Evolutionary conservation across 2,797 vertebrate genomes (phyloP), one percentile per base, ranked within the genome.

Genomic region (Dicrostonyx torquatus): DNA sequence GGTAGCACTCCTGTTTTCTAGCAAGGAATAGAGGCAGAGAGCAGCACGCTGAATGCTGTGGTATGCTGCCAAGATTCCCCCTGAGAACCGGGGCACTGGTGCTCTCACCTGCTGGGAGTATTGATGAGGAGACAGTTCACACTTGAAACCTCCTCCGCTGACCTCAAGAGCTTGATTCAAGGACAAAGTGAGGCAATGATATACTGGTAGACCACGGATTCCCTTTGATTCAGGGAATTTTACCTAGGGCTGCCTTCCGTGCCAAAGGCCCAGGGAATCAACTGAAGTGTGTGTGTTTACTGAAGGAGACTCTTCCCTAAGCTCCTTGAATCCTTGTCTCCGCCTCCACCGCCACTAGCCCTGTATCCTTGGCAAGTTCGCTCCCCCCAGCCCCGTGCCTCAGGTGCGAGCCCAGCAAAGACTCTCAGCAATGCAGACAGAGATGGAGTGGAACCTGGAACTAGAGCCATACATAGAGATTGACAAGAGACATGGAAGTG

Each of bases 211-310:
- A 20, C 26, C 48, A 14, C 34, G 83, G 22, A 26, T 7, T 89
- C 72, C 64, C 13, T 68, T 89, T 37, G 58, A 91, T 93, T 95
- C 43, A 53, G 40, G 73, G 72, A 45, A 78, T 60, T 15, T 91
- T 5, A 10, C 29, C 37, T 43, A 60, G 18, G 40, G 45, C 22
- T 53, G 40, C 5, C 43, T 12, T 18, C 75, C 73, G 12, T 60
- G 31, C 26, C 53, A n/a, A 53, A 29, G 17, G 55, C 26, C 34
- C 17, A 37, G 31, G 22, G 72, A 24, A 26, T 60, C 14, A 14
- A n/a, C 0, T 72, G 29, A 80, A 31, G 1, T 70, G 26, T 88
- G 1, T 70, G 26, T 88, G 34, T 34, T 77, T 78, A 58, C 31
- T 53, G 84, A 50, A 55, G 53, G 13, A 64, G 29, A 62, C 26